phyloP scores from a whole-genome alignment of 1,140 invertebrate species.

The Drosophila chauvacae region DNA sequence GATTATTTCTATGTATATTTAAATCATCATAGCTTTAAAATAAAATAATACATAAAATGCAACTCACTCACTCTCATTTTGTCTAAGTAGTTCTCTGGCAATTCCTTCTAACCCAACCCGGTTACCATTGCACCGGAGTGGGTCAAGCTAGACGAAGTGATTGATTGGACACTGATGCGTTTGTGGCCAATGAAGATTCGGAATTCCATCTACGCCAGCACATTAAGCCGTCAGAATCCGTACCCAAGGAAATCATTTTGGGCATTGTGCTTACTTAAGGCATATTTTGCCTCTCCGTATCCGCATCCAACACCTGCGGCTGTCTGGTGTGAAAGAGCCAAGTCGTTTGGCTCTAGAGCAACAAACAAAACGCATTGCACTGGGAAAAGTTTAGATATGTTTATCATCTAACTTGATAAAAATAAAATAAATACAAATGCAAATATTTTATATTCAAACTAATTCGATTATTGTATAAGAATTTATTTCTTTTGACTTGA shows the following conservation, averaged over 20 bases:
- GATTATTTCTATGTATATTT: too few relatives aligned
- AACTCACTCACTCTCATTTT: background rate
- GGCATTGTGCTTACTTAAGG: constrained; percentile 64
- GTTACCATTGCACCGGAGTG: constrained; percentile 1
- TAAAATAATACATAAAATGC: background rate
- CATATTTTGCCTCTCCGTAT: constrained; percentile 43
- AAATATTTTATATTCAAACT: background rate
- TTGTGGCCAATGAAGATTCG: constrained; percentile 16
- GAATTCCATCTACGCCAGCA: constrained; percentile 30
- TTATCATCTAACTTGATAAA: background rate
- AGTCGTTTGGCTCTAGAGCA: constrained; percentile 62
- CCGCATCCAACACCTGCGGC: constrained; percentile 48
- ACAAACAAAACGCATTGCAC: constrained; percentile 33
- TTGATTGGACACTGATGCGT: constrained; percentile 40
- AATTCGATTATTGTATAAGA: too few relatives aligned
- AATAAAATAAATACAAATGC: background rate
- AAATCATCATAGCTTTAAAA: too few relatives aligned
- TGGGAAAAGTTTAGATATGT: background rate
- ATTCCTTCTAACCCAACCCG: background rate
- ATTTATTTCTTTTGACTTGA: background rate
- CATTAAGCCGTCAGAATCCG: constrained; percentile 41
- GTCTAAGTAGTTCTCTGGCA: background rate
- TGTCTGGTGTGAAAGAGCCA: constrained; percentile 51
- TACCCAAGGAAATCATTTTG: constrained; percentile 20
- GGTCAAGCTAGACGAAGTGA: constrained; percentile 16